Percentiles rank a stretch among this genome's conserved stretches.
Conservation (phyloP, 2,797 vertebrate species). For the Phyllotis vaccarum region DNA sequence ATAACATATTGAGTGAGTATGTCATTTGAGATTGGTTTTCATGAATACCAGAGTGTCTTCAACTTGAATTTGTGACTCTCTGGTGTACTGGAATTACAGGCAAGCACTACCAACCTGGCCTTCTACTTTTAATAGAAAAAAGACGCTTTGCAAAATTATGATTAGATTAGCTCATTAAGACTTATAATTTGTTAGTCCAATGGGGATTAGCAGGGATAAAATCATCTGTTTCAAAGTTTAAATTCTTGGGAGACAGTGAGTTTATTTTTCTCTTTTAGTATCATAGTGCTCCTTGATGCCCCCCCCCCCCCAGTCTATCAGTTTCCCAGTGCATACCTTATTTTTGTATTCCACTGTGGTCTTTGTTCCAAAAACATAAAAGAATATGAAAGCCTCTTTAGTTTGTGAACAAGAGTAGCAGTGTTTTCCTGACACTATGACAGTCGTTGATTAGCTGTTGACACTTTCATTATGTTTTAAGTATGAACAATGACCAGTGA, state of each 20-base stretch:
- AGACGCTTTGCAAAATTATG: slow-evolving; percentile 15
- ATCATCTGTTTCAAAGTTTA: slow-evolving; percentile 18
- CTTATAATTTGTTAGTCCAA: slow-evolving; percentile 54
- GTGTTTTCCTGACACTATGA: neutral
- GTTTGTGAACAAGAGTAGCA: neutral
- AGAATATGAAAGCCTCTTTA: neutral
- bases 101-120: neutral
- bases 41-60: neutral
- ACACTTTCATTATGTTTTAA: slow-evolving; percentile 7
- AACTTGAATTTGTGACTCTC: neutral
- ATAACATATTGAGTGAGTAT: neutral
- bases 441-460: slow-evolving; percentile 47
- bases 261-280: neutral
- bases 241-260: neutral
- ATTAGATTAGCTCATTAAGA: slow-evolving; percentile 30
- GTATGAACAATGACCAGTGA: neutral
- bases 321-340: neutral
- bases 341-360: neutral
- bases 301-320: slow-evolving; percentile 15
- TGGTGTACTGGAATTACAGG: neutral
- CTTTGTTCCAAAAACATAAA: neutral
- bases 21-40: neutral
- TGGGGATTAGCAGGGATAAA: neutral
- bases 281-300: neutral
- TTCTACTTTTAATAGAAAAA: neutral